These are phyloP conservation scores for Cenopis cana DNA, from an alignment of 2,888 invertebrate genomes.

Conservation along the genomic window DNA sequence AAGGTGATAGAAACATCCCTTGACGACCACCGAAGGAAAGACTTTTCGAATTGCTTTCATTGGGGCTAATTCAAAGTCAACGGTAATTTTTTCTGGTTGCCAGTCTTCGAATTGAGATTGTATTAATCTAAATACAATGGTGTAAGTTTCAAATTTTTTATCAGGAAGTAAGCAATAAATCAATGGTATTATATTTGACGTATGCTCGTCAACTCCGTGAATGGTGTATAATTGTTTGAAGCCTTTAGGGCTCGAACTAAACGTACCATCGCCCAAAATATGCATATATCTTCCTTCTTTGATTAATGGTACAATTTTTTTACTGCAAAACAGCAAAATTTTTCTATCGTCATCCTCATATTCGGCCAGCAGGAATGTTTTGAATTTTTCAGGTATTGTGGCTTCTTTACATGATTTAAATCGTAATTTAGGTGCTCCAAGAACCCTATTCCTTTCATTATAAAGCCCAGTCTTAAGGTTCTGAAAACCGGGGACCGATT, in stretches of 20 bases:
- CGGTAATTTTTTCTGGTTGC: constrained; percentile 8
- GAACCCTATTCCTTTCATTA: constrained; percentile 8
- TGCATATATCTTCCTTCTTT: neutral
- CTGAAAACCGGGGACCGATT: neutral
- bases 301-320: neutral
- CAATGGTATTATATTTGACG: constrained; percentile 8
- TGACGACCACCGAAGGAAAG: neutral
- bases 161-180: constrained; percentile 9
- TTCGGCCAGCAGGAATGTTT: constrained; percentile 2
- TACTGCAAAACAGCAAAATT: neutral
- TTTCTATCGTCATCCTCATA: no score
- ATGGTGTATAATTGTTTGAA: neutral
- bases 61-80: constrained; percentile 3
- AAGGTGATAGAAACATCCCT: constrained; percentile 12
- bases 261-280: neutral
- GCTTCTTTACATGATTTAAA: neutral
- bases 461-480: constrained; percentile 5
- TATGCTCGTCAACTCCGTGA: neutral
- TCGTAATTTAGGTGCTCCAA: neutral
- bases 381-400: neutral
- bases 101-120: constrained; percentile 1
- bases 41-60: constrained; percentile 13
- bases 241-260: neutral
- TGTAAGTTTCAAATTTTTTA: constrained; percentile 9
- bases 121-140: constrained; percentile 1